These are phyloP conservation scores for Tinamus major DNA, from an alignment of 2,797 vertebrate genomes.

Conservation along the genomic window DNA sequence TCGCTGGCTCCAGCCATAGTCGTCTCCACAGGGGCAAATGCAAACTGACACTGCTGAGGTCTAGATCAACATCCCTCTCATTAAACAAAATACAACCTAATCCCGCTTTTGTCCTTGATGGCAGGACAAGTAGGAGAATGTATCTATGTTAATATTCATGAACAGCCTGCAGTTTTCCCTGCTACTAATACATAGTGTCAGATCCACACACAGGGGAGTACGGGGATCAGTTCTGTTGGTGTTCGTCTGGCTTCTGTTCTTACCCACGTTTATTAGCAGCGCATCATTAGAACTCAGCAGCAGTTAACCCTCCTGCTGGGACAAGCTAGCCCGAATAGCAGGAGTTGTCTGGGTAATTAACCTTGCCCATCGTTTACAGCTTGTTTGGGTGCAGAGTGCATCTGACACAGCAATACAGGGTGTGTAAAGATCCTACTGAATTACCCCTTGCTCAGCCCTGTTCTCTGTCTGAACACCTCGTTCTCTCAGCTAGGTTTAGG, in stretches of 20 bases:
- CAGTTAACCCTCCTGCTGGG: slow-evolving; percentile 31
- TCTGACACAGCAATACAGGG: background rate
- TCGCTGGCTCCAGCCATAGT: slow-evolving; percentile 35
- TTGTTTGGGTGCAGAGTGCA: slow-evolving; percentile 26
- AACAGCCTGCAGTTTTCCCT: slow-evolving; percentile 1
- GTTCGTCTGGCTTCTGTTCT: background rate
- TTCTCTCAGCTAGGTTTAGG: background rate
- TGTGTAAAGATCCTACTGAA: slow-evolving; percentile 14
- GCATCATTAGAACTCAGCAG: slow-evolving; percentile 15
- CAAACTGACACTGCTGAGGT: slow-evolving; percentile 37
- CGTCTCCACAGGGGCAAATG: slow-evolving; percentile 28
- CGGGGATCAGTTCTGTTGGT: slow-evolving; percentile 51
- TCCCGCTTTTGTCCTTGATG: slow-evolving; percentile 56
- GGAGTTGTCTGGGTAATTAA: slow-evolving; percentile 27
- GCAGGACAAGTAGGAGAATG: slow-evolving; percentile 42
- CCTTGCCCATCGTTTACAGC: background rate
- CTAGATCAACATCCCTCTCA: slow-evolving; percentile 51
- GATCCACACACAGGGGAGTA: slow-evolving; percentile 34
- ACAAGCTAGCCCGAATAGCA: background rate
- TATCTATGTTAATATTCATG: slow-evolving; percentile 68
- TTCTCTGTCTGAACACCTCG: background rate
- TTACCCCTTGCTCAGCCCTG: background rate
- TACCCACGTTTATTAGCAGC: slow-evolving; percentile 60
- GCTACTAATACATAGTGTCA: slow-evolving; percentile 58
- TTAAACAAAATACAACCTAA: slow-evolving; percentile 59